Base-by-base conservation (phyloP, 2,888 invertebrate species). In the Drosophila heteroneura region DNA sequence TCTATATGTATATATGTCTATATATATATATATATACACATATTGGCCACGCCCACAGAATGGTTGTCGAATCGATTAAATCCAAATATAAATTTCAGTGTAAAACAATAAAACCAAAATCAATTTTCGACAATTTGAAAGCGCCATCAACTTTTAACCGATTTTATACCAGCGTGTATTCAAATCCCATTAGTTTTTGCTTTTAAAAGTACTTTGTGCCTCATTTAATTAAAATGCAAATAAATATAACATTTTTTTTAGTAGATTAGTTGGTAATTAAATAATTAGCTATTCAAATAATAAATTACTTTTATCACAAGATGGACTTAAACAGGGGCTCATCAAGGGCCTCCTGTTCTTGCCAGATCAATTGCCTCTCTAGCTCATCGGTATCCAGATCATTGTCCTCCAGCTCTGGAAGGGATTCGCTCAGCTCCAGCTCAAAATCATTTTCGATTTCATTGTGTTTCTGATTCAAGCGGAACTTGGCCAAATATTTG, bases 361-460 rank as follows among this genome's bases (percentile, higher is more conserved):
- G 47, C 67, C 74, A 79, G 33, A 72, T 49, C 32, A 89, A 28
- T 28, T 69, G 71, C 1, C 35, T 57, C 12, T 87, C 88, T 47
- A 85, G 59, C 44, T 85, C 75, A 32, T 67, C 52, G 16, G 33
- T 51, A 22, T 70, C 64, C 6, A 60, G n/a, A 7, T 67, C 7
- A 2, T 30, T 65, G 44, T 54, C 54, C 6, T 74, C 63, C 16
- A 81, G 14, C 7, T 90, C 81, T 1, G 79, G 73, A 32, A 91
- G 75, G 5, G 72, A 72, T 37, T 80, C 81, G 5, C 76, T 47
- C 16, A 92, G 37, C 28, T 89, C 88, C 5, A 88, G 91, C 9
- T 92, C 91, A 41, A 79, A 91, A 4, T 84, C 80, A 0, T 62
- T 26, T 9, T 83, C 81, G 44, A 90, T 63, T 32, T 87, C 89